Conservation (phyloP, 2,113 vertebrate species). For the Turnix velox region DNA sequence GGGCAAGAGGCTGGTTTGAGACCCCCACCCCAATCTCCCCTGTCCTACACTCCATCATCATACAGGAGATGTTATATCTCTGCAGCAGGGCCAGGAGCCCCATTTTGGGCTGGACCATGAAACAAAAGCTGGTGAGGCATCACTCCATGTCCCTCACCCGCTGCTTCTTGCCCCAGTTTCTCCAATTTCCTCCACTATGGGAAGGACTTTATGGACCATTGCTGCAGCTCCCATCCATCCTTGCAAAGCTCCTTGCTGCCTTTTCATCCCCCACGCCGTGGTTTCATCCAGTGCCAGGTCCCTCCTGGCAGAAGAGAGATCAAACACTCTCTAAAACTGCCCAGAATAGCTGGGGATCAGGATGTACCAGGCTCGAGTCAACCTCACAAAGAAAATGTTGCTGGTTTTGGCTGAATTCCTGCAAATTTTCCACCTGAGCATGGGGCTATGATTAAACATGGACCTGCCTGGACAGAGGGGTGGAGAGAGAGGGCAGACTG, state of each 20-base stretch:
- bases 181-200: background rate
- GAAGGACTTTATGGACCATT: background rate
- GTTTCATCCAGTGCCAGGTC: background rate
- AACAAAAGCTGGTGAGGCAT: background rate
- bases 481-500: background rate
- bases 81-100: background rate
- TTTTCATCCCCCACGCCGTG: accelerated
- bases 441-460: accelerated
- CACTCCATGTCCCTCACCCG: background rate
- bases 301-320: background rate
- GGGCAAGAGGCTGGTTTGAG: accelerated
- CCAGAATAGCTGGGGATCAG: background rate
- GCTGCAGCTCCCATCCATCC: background rate
- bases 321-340: background rate
- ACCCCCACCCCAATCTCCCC: background rate
- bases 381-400: background rate
- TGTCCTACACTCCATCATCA: background rate
- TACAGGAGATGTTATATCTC: background rate
- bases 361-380: background rate
- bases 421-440: background rate
- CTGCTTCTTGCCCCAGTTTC: background rate
- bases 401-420: background rate
- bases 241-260: background rate
- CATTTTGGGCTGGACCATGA: background rate
- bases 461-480: background rate